Evolutionary conservation across 2,113 vertebrate genomes (phyloP), one percentile per base, ranked within the genome.

Genomic region (Oncorhynchus clarkii): DNA sequence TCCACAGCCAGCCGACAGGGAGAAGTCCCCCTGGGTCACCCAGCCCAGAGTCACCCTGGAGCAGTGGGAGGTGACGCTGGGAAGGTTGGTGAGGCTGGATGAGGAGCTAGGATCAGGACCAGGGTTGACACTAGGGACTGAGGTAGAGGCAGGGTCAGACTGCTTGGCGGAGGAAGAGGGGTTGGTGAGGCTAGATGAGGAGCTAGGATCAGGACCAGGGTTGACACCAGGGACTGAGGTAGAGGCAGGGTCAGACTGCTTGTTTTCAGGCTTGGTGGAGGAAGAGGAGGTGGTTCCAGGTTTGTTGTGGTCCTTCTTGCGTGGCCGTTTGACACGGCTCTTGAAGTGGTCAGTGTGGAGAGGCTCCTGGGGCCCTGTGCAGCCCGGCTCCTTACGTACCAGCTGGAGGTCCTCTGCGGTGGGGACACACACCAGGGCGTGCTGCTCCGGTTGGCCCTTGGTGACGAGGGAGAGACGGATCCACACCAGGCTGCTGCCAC

Each of bases 1-100:
- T 45, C 97, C 97, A 29, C 91, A 92, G 27, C 97, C 98, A 0
- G 82, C 77, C 0, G 94, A 93, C 87, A 99, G 83, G 3, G 95
- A 97, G 84, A 99, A 99, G 84, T 99, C 96, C 0, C 96, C 98
- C 78, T 95, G 95, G 3, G 94, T 96, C 29, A 96, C 94, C 89
- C 95, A 98, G 54, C 98, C 98, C 0, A 99, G 85, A 4, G 95
- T 92, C 76, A 89, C 74, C 74, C 97, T 92, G 62, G 95, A 95
- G 85, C 97, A 98, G 89, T 98, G 96, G 2, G 94, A 90, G 20
- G 91, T 91, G 54, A 99, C 76, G 16, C 90, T 90, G 0, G 96
- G 95, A 51, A 98, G 90, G 48, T 29, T 26, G 49, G 16, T 31
- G 71, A 11, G 59, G 74, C 66, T 49, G 16, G 72, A 29, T 13